Conservation (phyloP, 37 sponge, comb jelly and placozoan genomes). For the Aplysina aerophoba region DNA sequence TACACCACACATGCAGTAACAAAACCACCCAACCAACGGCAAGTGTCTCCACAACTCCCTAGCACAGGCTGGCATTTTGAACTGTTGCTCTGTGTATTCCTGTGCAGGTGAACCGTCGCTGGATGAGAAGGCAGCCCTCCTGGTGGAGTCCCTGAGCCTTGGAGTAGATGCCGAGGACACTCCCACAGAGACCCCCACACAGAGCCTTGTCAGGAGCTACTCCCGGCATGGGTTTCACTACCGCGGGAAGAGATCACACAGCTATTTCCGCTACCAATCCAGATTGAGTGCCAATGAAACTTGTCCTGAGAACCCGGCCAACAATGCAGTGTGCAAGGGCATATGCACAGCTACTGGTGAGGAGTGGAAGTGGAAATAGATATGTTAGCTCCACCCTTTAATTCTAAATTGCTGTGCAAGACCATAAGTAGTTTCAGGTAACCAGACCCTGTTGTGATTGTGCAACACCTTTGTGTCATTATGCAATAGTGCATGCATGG, state of each 20-base stretch:
- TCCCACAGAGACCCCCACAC: background rate
- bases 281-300: background rate
- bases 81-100: background rate
- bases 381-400: no score
- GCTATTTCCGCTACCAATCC: background rate
- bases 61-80: no score
- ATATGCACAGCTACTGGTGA: background rate
- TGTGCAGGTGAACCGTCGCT: conserved; percentile 16
- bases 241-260: background rate
- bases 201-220: background rate
- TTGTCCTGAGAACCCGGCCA: background rate
- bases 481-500: no score
- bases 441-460: no score
- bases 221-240: background rate
- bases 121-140: background rate
- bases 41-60: no score
- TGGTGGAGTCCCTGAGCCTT: conserved; percentile 15
- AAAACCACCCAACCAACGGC: background rate
- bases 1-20: background rate
- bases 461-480: no score
- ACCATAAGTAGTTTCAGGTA: no score
- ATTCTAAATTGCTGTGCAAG: no score
- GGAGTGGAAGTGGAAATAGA: background rate
- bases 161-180: conserved; percentile 13
- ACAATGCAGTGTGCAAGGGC: background rate